Percentiles rank a stretch among this genome's conserved stretches.
Evolutionary conservation across 2,113 vertebrate genomes (phyloP).

Genomic region (Asarcornis scutulata): DNA sequence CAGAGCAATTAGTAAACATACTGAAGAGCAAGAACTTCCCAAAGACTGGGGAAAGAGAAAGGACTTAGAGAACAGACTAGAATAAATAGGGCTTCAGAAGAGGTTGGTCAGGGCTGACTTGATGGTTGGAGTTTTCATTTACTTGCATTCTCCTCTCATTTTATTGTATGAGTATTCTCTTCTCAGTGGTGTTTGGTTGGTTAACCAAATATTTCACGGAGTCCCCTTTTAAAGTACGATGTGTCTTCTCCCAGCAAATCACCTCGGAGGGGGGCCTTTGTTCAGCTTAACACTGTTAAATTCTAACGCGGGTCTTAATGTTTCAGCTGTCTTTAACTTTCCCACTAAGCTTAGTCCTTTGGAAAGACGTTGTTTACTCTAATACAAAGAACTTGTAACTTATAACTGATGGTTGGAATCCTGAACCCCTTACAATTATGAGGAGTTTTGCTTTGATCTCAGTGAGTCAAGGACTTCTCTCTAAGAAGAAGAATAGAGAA

Average conservation of each 20-base stretch:
- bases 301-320: not conserved
- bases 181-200: accelerated
- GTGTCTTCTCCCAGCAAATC: not conserved
- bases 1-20: not conserved
- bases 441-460: not conserved
- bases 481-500: not conserved
- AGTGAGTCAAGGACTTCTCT: not conserved
- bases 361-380: not conserved
- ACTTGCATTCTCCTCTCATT: not conserved
- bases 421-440: not conserved
- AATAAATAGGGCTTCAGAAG: not conserved
- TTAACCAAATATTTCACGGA: not conserved
- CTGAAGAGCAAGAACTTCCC: not conserved
- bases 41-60: not conserved
- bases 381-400: not conserved
- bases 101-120: not conserved
- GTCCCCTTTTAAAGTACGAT: not conserved
- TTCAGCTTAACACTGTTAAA: not conserved
- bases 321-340: not conserved
- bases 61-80: not conserved
- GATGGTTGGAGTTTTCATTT: not conserved
- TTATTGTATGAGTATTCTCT: not conserved
- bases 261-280: not conserved
- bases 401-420: not conserved
- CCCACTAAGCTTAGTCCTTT: not conserved